A percentile compares a stretch with the other conserved stretches of the same genome.
Evolutionary conservation across 2,888 invertebrate species (phyloP).

Genomic region (Osmoderma eremita): DNA sequence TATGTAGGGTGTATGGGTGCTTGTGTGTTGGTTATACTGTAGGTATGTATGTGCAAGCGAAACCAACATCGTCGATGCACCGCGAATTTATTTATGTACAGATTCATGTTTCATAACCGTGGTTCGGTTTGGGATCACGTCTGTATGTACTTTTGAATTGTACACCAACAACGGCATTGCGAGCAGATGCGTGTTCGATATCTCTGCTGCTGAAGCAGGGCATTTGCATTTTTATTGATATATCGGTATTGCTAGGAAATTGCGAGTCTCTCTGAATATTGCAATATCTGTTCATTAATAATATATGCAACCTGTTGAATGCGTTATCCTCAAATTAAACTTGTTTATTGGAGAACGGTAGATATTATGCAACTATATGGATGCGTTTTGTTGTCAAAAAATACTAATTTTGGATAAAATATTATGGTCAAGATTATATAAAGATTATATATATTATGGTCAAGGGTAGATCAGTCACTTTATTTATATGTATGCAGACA

Average conservation of each 20-base stretch:
- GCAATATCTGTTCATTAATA: no score
- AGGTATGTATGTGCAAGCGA: neutral
- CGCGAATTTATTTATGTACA: conserved; percentile 4
- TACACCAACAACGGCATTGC: conserved; percentile 8
- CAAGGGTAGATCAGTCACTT: no score
- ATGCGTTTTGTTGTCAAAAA: no score
- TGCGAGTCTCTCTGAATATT: neutral
- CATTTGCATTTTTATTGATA: conserved; percentile 26
- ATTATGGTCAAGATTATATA: no score
- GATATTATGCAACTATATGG: no score
- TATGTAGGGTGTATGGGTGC: neutral
- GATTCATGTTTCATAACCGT: conserved; percentile 14
- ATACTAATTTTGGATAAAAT: no score
- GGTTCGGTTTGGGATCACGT: conserved; percentile 9
- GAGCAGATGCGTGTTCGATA: conserved; percentile 9
- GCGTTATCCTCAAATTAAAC: no score
- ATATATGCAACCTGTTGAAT: no score
- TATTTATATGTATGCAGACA: no score
- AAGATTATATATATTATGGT: no score
- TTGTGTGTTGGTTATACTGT: neutral
- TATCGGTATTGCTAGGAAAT: neutral
- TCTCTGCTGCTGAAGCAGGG: conserved; percentile 14
- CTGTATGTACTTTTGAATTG: conserved; percentile 17
- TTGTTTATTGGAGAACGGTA: no score
- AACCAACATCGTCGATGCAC: conserved; percentile 1